phyloP scores from a whole-genome alignment of 2,797 vertebrate genomes.

The Peromyscus attwateri region DNA sequence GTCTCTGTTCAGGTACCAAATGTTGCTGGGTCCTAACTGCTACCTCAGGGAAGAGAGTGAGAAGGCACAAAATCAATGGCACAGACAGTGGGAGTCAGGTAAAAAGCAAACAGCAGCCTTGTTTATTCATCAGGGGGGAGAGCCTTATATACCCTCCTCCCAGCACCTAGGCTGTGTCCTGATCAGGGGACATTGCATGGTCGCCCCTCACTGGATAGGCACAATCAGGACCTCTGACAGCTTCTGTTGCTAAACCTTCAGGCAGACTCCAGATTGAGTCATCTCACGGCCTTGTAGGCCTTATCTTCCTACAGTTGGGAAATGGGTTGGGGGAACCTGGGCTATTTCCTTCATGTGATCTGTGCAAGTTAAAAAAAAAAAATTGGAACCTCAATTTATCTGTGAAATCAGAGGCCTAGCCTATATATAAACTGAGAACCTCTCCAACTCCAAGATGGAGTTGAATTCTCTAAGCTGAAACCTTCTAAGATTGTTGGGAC shows the following conservation, averaged over 20 bases:
- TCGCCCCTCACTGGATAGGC: too few relatives aligned
- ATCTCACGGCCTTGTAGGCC: too few relatives aligned
- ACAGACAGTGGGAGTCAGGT: neutral
- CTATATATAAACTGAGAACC: neutral
- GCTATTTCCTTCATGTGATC: neutral
- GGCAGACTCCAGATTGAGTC: too few relatives aligned
- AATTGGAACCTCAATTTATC: neutral
- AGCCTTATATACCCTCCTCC: too few relatives aligned
- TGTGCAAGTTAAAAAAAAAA: neutral
- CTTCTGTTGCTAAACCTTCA: too few relatives aligned
- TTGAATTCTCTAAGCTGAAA: neutral
- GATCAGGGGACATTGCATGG: too few relatives aligned
- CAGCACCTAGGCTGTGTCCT: too few relatives aligned
- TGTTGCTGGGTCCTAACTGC: neutral
- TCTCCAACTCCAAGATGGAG: neutral
- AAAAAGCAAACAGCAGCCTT: neutral
- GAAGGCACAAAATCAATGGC: neutral
- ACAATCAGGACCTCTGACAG: too few relatives aligned
- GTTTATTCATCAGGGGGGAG: too few relatives aligned
- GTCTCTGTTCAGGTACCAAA: neutral
- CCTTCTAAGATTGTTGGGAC: neutral
- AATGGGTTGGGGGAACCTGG: accelerated
- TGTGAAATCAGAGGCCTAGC: neutral
- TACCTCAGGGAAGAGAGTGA: neutral
- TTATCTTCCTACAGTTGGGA: neutral